These are phyloP conservation scores for Linurgus olivaceus DNA, from an alignment of 2,797 vertebrate species.

Conservation along the genomic window DNA sequence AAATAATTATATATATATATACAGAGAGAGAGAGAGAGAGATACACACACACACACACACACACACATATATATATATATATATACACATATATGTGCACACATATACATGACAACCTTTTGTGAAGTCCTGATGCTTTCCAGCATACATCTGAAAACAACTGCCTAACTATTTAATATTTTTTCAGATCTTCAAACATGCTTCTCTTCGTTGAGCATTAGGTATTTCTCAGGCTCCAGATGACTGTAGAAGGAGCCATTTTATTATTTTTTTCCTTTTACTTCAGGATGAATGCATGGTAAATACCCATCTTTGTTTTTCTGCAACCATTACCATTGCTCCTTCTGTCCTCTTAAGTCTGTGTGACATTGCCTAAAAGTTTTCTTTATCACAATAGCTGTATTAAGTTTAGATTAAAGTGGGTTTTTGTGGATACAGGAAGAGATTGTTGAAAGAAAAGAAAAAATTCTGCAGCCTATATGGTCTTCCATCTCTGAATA, in stretches of 20 bases:
- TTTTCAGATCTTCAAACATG: background rate
- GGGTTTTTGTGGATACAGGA: background rate
- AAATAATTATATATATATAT: background rate
- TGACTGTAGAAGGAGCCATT: background rate
- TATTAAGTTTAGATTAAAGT: background rate
- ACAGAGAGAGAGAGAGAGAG: too few relatives aligned
- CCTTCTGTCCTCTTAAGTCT: background rate
- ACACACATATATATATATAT: too few relatives aligned
- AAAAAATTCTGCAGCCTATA: background rate
- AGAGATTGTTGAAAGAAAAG: background rate
- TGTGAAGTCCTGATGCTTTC: background rate
- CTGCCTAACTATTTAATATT: background rate
- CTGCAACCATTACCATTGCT: background rate
- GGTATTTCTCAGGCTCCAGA: background rate
- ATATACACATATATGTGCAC: too few relatives aligned
- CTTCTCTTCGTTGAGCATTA: background rate
- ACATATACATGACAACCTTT: background rate
- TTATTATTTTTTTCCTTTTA: background rate
- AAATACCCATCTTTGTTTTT: background rate
- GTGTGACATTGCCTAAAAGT: background rate
- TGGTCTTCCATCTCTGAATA: background rate
- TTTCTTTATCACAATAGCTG: background rate
- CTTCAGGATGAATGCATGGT: background rate
- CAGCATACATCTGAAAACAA: background rate
- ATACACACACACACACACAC: too few relatives aligned